Conservation (phyloP, 2,113 vertebrate genomes). For the Lasiurus cinereus region DNA sequence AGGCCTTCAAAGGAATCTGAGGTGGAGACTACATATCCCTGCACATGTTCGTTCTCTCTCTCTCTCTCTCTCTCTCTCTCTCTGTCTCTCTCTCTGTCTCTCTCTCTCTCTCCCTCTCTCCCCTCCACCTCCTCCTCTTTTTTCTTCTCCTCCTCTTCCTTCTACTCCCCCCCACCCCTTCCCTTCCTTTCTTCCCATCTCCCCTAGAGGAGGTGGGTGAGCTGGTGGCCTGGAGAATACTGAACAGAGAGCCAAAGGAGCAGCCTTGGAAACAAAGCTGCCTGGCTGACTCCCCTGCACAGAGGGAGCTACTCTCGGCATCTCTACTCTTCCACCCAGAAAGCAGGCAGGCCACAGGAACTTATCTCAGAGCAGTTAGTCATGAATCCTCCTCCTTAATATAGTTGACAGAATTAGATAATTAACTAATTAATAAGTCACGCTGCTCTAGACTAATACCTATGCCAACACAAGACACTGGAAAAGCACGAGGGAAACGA, state of each 20-base stretch:
- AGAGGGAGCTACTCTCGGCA: not conserved
- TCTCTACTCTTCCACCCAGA: not conserved
- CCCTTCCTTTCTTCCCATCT: not conserved
- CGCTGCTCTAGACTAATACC: not conserved
- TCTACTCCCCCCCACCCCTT: not conserved
- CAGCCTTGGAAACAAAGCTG: not conserved
- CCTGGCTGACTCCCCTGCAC: not conserved
- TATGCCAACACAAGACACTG: not conserved
- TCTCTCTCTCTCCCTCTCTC: too few relatives aligned
- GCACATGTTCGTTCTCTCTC: too few relatives aligned
- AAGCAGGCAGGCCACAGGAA: not conserved
- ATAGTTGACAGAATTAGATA: not conserved
- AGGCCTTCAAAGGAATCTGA: not conserved
- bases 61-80: too few relatives aligned
- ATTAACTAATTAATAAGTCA: slow-evolving; percentile 61
- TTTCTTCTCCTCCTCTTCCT: too few relatives aligned
- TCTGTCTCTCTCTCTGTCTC: too few relatives aligned
- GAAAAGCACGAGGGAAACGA: not conserved
- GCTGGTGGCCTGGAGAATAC: not conserved
- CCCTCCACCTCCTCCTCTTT: too few relatives aligned
- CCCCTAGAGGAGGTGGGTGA: not conserved
- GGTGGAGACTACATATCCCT: not conserved
- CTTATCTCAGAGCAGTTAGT: not conserved
- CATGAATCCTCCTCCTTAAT: slow-evolving; percentile 17
- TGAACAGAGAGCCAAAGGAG: not conserved